A percentile compares a stretch with the other conserved stretches of the same genome.
Evolutionary conservation across 1,140 invertebrate genomes (phyloP).

Genomic region (Scaptomyza montana): DNA sequence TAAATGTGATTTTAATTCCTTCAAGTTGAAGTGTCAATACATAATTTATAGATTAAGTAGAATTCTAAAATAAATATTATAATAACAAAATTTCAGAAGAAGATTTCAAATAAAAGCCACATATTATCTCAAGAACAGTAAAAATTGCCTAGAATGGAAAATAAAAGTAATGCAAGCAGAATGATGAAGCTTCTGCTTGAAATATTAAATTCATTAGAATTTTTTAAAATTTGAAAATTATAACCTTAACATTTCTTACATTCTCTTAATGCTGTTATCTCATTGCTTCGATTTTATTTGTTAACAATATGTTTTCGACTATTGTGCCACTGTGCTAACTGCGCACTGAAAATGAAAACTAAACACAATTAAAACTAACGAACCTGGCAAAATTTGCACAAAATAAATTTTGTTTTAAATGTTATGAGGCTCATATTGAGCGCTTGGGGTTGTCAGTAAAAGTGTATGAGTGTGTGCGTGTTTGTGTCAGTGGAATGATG

Average conservation of each 20-base stretch:
- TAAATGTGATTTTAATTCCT: too few relatives aligned
- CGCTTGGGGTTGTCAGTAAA: neutral
- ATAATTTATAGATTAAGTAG: too few relatives aligned
- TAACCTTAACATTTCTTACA: neutral
- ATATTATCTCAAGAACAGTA: too few relatives aligned
- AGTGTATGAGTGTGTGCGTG: neutral
- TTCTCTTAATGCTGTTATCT: neutral
- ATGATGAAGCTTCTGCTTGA: too few relatives aligned
- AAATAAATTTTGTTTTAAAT: constrained; percentile 79
- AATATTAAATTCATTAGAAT: neutral
- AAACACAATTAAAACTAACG: constrained; percentile 80
- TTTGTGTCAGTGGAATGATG: neutral
- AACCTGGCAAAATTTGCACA: constrained; percentile 77
- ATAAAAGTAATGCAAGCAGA: too few relatives aligned
- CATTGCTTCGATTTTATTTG: neutral
- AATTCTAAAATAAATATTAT: neutral
- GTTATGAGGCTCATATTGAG: constrained; percentile 71
- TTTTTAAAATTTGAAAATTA: too few relatives aligned
- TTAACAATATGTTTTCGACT: neutral
- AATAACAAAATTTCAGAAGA: too few relatives aligned
- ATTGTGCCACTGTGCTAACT: constrained; percentile 23
- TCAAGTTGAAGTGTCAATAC: too few relatives aligned
- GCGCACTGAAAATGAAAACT: constrained; percentile 66
- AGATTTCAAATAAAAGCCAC: too few relatives aligned
- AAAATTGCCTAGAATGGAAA: too few relatives aligned